A percentile compares a stretch with the other conserved stretches of the same genome.
These are phyloP conservation scores for Hippopotamus amphibius DNA, from an alignment of 2,113 vertebrate species.

Conservation along the genomic window DNA sequence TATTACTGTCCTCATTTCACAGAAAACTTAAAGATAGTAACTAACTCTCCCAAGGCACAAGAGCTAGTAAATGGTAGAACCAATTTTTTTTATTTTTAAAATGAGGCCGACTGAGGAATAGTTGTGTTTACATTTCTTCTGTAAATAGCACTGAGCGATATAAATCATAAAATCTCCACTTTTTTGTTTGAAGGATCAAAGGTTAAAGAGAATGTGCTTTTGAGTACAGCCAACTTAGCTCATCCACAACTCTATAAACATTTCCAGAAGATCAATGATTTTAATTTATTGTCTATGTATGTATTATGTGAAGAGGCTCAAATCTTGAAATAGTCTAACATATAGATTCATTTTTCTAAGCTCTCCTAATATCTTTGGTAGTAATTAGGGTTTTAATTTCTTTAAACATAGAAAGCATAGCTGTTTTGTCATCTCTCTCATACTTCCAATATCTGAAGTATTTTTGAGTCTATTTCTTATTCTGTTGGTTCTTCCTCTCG, in stretches of 20 bases:
- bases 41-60: neutral
- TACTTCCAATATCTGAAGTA: neutral
- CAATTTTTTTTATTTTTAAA: conserved; percentile 15
- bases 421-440: neutral
- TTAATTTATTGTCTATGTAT: neutral
- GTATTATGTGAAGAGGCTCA: neutral
- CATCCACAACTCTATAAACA: conserved; percentile 7
- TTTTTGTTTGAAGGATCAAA: conserved; percentile 19
- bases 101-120: neutral
- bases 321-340: neutral
- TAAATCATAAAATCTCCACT: neutral
- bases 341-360: neutral
- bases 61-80: conserved; percentile 14
- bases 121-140: conserved; percentile 9
- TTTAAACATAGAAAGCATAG: neutral
- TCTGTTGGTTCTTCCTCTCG: neutral
- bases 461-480: neutral
- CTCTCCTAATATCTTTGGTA: neutral
- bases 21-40: neutral
- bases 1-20: conserved; percentile 1
- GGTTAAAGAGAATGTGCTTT: neutral
- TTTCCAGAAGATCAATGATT: conserved; percentile 12
- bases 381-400: neutral
- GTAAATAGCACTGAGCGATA: neutral
- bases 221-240: neutral